Percentiles rank a stretch among this genome's conserved stretches.
Conservation (phyloP, 2,113 vertebrate genomes). For the Toxotes jaculatrix region DNA sequence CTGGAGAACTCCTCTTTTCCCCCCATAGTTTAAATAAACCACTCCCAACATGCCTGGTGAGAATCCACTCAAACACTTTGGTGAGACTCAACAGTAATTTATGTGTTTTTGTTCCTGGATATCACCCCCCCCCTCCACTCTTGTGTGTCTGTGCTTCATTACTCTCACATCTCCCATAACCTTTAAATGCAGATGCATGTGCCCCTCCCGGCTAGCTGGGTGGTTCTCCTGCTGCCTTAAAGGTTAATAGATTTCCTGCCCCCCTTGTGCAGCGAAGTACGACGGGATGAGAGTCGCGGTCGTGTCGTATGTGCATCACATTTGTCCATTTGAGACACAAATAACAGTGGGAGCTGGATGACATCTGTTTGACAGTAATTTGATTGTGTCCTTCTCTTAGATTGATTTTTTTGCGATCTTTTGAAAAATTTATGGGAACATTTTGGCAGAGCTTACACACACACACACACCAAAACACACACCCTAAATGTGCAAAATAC, state of each 20-base stretch:
- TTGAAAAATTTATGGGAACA: background rate
- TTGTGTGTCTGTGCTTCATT: conserved; percentile 57
- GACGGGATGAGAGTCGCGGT: conserved; percentile 38
- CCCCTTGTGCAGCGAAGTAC: conserved; percentile 62
- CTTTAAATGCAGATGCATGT: conserved; percentile 74
- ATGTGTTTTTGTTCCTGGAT: conserved; percentile 28
- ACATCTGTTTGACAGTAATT: conserved; percentile 18
- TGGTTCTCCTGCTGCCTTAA: conserved; percentile 75
- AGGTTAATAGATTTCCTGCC: conserved; percentile 83
- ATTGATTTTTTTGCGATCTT: conserved; percentile 12
- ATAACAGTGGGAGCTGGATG: background rate
- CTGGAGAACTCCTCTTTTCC: background rate
- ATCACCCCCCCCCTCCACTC: background rate
- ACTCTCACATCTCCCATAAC: conserved; percentile 66
- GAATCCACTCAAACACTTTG: conserved; percentile 1
- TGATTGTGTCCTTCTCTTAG: conserved; percentile 17
- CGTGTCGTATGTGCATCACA: conserved; percentile 25
- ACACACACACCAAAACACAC: background rate
- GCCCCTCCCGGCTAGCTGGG: conserved; percentile 55
- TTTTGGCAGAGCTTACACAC: conserved; percentile 1
- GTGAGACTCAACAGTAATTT: conserved; percentile 4
- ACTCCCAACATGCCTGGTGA: background rate
- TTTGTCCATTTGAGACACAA: conserved; percentile 7
- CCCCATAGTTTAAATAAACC: background rate
- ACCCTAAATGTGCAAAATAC: background rate